A percentile compares a stretch with the other conserved stretches of the same genome.
phyloP scores from a whole-genome alignment of 2,888 invertebrate species.

The Portevinia maculata region DNA sequence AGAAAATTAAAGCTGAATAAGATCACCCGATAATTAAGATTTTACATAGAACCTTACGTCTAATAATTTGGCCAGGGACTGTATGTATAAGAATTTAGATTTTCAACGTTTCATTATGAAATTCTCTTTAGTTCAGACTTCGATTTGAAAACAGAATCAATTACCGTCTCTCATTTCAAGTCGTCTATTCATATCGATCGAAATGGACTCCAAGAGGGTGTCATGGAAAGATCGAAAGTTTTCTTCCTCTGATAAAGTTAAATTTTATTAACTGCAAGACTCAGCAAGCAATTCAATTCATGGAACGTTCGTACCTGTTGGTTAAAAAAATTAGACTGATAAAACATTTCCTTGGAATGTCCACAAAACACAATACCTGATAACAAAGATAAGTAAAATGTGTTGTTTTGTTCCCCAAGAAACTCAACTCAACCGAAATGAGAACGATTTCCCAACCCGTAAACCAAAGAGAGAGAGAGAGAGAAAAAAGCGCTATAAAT shows the following conservation, averaged over 20 bases:
- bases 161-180: conserved; percentile 28
- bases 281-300: conserved; percentile 11
- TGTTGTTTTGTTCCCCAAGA: conserved; percentile 20
- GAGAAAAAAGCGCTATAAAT: conserved; percentile 7
- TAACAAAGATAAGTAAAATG: conserved; percentile 57
- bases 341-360: conserved; percentile 41
- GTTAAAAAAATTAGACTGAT: conserved; percentile 33
- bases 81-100: conserved; percentile 10
- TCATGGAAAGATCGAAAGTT: neutral
- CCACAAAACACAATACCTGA: conserved; percentile 44
- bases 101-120: neutral
- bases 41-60: no score
- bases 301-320: conserved; percentile 6
- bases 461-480: no score
- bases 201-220: neutral
- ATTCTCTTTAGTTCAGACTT: conserved; percentile 11
- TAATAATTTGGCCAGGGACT: no score
- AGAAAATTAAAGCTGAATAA: no score
- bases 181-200: conserved; percentile 3
- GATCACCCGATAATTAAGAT: no score
- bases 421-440: conserved; percentile 1
- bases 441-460: conserved; percentile 1
- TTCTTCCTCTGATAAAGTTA: no score
- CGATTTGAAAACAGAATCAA: conserved; percentile 36
- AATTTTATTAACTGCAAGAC: no score